These are phyloP conservation scores for Ameiurus melas DNA, from an alignment of 2,113 vertebrate genomes.

Conservation along the genomic window DNA sequence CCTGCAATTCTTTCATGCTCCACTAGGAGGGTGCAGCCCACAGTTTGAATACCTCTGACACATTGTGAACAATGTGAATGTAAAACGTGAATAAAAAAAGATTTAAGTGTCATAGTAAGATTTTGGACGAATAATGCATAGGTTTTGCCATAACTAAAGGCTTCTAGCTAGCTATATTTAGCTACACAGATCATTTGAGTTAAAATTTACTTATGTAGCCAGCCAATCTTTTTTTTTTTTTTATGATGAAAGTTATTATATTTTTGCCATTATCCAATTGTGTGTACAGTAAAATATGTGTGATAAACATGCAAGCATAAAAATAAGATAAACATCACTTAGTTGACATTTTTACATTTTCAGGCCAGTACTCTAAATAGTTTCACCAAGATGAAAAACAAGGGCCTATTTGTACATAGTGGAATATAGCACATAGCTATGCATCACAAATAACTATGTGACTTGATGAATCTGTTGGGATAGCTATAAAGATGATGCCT, in stretches of 20 bases:
- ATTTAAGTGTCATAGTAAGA: neutral
- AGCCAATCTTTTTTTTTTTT: neutral
- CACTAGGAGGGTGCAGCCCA: slow-evolving; percentile 3
- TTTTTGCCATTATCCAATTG: neutral
- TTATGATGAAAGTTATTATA: neutral
- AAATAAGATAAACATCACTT: neutral
- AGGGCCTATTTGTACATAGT: neutral
- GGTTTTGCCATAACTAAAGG: neutral
- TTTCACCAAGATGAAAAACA: neutral
- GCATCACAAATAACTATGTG: neutral
- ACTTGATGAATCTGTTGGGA: neutral
- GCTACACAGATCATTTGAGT: neutral
- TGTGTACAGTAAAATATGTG: neutral
- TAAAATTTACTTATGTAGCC: neutral
- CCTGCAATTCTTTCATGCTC: neutral
- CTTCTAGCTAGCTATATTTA: neutral
- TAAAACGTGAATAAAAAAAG: neutral
- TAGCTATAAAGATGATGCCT: neutral
- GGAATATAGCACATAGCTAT: neutral
- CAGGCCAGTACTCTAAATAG: neutral
- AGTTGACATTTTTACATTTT: neutral
- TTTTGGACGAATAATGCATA: neutral
- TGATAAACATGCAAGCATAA: neutral
- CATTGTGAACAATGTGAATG: neutral
- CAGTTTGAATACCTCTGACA: neutral